A percentile compares a stretch with the other conserved stretches of the same genome.
Conservation (phyloP, 1,140 invertebrate species). For the Leptinotarsa undecemlineata region DNA sequence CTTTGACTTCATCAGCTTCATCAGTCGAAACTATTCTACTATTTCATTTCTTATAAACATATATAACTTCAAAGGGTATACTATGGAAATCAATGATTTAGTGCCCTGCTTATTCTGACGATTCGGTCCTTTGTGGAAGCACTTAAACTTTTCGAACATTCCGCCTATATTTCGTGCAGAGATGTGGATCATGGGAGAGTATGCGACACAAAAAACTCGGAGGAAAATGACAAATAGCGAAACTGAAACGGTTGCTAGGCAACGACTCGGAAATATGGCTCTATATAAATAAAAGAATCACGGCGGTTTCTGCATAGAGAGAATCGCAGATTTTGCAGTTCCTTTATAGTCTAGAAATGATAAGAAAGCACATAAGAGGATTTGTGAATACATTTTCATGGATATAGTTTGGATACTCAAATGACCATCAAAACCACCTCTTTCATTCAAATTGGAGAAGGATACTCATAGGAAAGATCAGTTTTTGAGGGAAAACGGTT, state of each 20-base stretch:
- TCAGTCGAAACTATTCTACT: too few species aligned
- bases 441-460: too few species aligned
- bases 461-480: too few species aligned
- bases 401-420: too few species aligned
- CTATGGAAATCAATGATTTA: slow-evolving; percentile 28
- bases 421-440: too few species aligned
- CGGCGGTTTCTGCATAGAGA: slow-evolving; percentile 41
- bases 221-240: slow-evolving; percentile 47
- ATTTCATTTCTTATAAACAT: too few species aligned
- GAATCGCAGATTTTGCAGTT: slow-evolving; percentile 18
- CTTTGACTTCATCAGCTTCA: too few species aligned
- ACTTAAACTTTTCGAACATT: slow-evolving; percentile 33
- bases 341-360: background rate
- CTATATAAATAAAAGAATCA: slow-evolving; percentile 46
- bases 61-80: background rate
- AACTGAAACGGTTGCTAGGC: slow-evolving; percentile 45
- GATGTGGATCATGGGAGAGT: slow-evolving; percentile 38
- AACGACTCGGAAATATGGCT: slow-evolving; percentile 44
- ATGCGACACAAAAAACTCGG: slow-evolving; percentile 40
- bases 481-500: too few species aligned
- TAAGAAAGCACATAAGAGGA: too few species aligned
- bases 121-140: slow-evolving; percentile 4
- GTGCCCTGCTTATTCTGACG: slow-evolving; percentile 27
- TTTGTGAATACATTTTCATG: too few species aligned
- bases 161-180: slow-evolving; percentile 37